A percentile compares a stretch with the other conserved stretches of the same genome.
Conservation (phyloP, 2,113 vertebrate species). For the Paramormyrops kingsleyae region DNA sequence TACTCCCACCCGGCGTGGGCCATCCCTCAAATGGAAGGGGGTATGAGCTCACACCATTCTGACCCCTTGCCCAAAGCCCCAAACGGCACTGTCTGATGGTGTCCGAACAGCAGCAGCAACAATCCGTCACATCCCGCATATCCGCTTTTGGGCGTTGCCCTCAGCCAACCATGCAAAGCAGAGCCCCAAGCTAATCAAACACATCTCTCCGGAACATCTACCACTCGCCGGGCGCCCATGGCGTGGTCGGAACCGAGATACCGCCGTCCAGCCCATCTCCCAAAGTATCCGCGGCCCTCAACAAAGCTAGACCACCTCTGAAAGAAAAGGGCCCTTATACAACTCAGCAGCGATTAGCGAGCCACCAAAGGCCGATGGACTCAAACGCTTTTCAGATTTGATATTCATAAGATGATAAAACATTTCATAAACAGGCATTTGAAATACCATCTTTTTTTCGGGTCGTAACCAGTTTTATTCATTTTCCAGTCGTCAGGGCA, state of each 20-base stretch:
- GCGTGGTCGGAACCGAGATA: not conserved
- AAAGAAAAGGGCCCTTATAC: not conserved
- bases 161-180: not conserved
- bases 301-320: not conserved
- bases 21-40: not conserved
- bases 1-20: conserved; percentile 22
- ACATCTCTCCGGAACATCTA: not conserved
- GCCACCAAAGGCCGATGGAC: not conserved
- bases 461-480: conserved; percentile 18
- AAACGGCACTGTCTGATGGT: not conserved
- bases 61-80: not conserved
- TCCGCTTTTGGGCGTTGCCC: not conserved
- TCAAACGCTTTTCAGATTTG: not conserved
- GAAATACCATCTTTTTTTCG: conserved; percentile 11
- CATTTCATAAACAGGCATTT: not conserved
- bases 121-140: not conserved
- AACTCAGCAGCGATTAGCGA: not conserved
- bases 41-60: not conserved
- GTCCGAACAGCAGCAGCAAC: not conserved
- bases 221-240: not conserved
- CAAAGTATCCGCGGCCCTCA: not conserved
- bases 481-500: conserved; percentile 15
- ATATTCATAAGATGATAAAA: not conserved
- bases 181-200: not conserved
- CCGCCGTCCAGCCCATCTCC: not conserved